Conservation (phyloP, 2,888 invertebrate genomes). For the Rhodophaea formosa region DNA sequence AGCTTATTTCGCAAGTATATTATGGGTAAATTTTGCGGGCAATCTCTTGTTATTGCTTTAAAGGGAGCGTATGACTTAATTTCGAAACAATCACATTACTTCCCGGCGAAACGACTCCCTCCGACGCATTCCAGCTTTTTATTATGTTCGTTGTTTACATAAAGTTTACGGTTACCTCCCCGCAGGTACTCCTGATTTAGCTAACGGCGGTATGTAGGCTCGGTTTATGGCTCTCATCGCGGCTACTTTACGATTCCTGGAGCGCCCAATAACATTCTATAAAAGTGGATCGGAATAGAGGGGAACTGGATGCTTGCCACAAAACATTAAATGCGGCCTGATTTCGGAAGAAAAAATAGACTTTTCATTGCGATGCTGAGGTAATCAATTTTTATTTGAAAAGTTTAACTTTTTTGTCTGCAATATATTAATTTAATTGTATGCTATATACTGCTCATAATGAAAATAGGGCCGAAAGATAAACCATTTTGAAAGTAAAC, state of each 20-base stretch:
- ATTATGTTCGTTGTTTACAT: slow-evolving; percentile 15
- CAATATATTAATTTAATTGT: too few relatives aligned
- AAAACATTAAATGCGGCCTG: slow-evolving; percentile 29
- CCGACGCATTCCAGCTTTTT: slow-evolving; percentile 13
- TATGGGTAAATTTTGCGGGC: neutral
- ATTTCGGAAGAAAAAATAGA: slow-evolving; percentile 22
- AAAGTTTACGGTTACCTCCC: slow-evolving; percentile 17
- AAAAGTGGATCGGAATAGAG: slow-evolving; percentile 23
- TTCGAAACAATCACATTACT: slow-evolving; percentile 15
- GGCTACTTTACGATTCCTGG: slow-evolving; percentile 26
- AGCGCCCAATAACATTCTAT: slow-evolving; percentile 32
- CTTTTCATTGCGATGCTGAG: neutral
- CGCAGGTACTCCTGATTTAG: slow-evolving; percentile 2
- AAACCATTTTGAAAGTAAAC: too few relatives aligned
- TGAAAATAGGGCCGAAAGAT: too few relatives aligned
- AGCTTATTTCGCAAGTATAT: neutral
- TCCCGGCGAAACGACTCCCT: slow-evolving; percentile 1
- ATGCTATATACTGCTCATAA: too few relatives aligned
- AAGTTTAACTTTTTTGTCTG: neutral
- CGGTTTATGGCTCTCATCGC: slow-evolving; percentile 17
- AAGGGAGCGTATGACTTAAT: neutral
- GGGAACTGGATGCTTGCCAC: slow-evolving; percentile 23
- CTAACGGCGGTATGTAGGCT: slow-evolving; percentile 8
- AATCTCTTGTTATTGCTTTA: neutral
- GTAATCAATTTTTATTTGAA: slow-evolving; percentile 19